Base-by-base conservation (phyloP, 1,140 invertebrate genomes). In the Delia radicum region DNA sequence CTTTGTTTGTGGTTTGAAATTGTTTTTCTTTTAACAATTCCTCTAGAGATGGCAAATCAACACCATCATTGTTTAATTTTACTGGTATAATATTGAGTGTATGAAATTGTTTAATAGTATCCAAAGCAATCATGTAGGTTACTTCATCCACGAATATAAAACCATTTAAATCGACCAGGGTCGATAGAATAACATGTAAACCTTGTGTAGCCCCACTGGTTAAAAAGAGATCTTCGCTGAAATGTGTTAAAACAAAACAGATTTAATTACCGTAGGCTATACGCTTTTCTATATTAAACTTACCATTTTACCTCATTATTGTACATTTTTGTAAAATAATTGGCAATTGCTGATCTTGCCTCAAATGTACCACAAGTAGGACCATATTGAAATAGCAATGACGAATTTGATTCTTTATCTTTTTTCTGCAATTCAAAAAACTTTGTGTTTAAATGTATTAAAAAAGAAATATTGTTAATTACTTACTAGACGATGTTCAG, bases 121-220 rank as follows among this genome's bases (percentile, higher is more conserved):
- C 87, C 10, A 91, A 79, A 7, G 90, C 91, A 78, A 91, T 88
- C 87, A 92, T 92, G 78, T 93, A 93, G 13, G 91, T 91, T 29
- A 89, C 90, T 83, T 93, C 90, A 79, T 93, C 92, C 8, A 92
- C 88, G 80, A 92, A 93, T 42, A 93, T 89, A 27, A 89, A 81
- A 2, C 88, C 89, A 73, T 89, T 87, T 13, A 89, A 87, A n/a
- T 88, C 87, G 46, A 93, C 85, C 33, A 93, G 77, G 6, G 88
- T 88, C 15, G 87, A 89, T 0, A 91, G 78, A n/a, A 90, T 79
- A 24, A 91, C 77, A 77, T 90, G 89, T 3, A 93, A 78, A 2
- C 91, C 92, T 76, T 91, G 88, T 0, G 90, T 88, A 3, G 92
- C 91, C 2, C 92, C 92, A 67, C 89, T 89, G 0, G 91, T 92